Percentiles rank a stretch among this genome's conserved stretches.
Conservation (phyloP, 64 coral and sea anemone species). For the Trachythela sp. region DNA sequence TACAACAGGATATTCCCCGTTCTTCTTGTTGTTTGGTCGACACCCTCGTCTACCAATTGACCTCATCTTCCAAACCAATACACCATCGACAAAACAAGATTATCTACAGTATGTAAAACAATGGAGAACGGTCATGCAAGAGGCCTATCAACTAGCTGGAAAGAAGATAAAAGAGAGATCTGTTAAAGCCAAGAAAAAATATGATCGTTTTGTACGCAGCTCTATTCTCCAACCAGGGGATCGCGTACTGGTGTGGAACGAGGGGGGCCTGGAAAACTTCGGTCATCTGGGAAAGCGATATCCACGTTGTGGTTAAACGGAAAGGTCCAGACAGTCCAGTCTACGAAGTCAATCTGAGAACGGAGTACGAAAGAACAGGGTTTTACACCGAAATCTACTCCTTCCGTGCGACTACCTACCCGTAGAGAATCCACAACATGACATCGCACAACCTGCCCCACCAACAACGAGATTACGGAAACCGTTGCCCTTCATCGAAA, state of each 20-base stretch:
- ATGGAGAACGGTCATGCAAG: not conserved
- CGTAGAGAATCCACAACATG: not conserved
- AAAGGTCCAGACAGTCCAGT: not conserved
- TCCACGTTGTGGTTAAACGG: conserved; percentile 37
- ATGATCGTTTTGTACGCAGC: conserved; percentile 1
- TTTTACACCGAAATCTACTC: not conserved
- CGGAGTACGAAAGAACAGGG: not conserved
- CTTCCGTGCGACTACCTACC: not conserved
- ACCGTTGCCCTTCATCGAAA: too few relatives aligned
- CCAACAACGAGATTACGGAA: too few relatives aligned
- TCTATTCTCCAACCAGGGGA: conserved; percentile 41
- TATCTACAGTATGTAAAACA: not conserved
- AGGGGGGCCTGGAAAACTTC: conserved; percentile 51
- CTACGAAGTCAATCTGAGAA: not conserved
- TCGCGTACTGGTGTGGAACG: conserved; percentile 39
- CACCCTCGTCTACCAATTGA: not conserved
- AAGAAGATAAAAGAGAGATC: not conserved
- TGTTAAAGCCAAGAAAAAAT: not conserved
- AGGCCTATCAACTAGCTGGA: not conserved
- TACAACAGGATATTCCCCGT: not conserved
- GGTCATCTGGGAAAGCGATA: conserved; percentile 33
- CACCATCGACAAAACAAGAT: not conserved
- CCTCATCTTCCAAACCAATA: not conserved
- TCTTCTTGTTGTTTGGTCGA: not conserved
- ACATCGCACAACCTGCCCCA: not conserved